A percentile compares a stretch with the other conserved stretches of the same genome.
Conservation (phyloP, 2,888 invertebrate genomes). For the Cheilosia variabilis region DNA sequence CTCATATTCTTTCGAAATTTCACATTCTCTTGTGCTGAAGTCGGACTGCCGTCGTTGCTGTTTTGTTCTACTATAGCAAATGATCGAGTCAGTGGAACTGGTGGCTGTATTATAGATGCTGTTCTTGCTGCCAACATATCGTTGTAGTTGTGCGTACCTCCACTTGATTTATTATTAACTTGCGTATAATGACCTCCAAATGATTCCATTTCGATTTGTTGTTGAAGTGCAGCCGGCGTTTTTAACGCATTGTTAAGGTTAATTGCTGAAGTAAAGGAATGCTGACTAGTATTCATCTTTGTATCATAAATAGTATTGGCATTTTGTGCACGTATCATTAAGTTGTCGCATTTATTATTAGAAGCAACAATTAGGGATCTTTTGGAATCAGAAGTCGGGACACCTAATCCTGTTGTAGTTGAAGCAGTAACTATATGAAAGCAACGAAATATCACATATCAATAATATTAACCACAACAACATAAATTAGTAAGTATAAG, state of each 20-base stretch:
- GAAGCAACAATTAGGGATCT: constrained; percentile 2
- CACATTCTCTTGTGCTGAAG: constrained; percentile 58
- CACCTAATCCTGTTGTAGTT: constrained; percentile 2
- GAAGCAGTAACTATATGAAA: constrained; percentile 4
- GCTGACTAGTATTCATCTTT: constrained; percentile 55
- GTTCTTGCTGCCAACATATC: constrained; percentile 56
- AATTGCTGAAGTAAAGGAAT: constrained; percentile 34
- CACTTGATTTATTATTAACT: constrained; percentile 70
- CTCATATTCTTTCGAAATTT: constrained; percentile 65
- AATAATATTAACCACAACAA: neutral
- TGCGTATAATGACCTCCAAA: constrained; percentile 73
- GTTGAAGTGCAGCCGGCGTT: constrained; percentile 60
- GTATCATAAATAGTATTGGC: constrained; percentile 33
- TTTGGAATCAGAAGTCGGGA: constrained; percentile 45
- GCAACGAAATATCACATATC: neutral
- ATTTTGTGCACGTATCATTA: constrained; percentile 25
- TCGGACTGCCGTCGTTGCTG: constrained; percentile 52
- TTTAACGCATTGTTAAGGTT: constrained; percentile 49
- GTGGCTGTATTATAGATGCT: constrained; percentile 45
- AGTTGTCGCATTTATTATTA: constrained; percentile 52
- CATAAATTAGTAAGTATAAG: too few species aligned
- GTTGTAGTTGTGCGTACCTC: constrained; percentile 59
- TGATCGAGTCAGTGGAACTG: constrained; percentile 47
- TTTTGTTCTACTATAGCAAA: constrained; percentile 51
- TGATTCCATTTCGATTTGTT: constrained; percentile 49